These are phyloP conservation scores for Echinometra lucunter DNA, from an alignment of 53 echinoderm and acorn worm genomes.

Conservation along the genomic window DNA sequence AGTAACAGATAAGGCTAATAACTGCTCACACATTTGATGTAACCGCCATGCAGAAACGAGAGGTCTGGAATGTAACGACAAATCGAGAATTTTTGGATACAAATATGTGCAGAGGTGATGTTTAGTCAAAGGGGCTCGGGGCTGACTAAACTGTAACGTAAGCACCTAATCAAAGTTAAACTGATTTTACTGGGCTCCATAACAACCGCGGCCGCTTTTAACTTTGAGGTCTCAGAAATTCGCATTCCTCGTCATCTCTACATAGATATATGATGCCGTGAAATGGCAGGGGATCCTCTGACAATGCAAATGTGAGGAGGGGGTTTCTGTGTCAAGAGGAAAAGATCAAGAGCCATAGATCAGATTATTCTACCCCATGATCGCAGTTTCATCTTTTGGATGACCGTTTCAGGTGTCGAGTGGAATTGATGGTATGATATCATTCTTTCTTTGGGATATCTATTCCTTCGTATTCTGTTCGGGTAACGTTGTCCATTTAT, in stretches of 20 bases:
- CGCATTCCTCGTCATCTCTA: not conserved
- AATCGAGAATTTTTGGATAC: not conserved
- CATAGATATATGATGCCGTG: not conserved
- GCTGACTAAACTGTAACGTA: not conserved
- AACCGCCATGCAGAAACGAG: no score
- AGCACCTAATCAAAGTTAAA: conserved; percentile 23
- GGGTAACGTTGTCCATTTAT: no score
- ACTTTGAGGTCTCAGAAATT: not conserved
- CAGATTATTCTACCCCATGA: not conserved
- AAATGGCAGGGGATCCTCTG: not conserved
- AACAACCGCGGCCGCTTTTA: not conserved
- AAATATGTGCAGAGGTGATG: not conserved
- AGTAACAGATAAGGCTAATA: no score
- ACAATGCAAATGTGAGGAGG: conserved; percentile 15
- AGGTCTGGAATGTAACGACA: no score
- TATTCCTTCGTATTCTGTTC: no score
- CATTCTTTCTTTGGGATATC: no score
- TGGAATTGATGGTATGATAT: no score
- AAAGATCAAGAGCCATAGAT: not conserved
- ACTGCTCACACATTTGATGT: no score
- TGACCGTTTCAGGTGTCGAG: no score
- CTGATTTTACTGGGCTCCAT: not conserved
- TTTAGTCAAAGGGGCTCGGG: not conserved
- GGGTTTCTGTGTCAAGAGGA: conserved; percentile 35
- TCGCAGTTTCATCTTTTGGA: not conserved